Percentiles rank a stretch among this genome's conserved stretches.
Conservation (phyloP, 2,888 invertebrate genomes). For the Hydroisotoma schaefferi region DNA sequence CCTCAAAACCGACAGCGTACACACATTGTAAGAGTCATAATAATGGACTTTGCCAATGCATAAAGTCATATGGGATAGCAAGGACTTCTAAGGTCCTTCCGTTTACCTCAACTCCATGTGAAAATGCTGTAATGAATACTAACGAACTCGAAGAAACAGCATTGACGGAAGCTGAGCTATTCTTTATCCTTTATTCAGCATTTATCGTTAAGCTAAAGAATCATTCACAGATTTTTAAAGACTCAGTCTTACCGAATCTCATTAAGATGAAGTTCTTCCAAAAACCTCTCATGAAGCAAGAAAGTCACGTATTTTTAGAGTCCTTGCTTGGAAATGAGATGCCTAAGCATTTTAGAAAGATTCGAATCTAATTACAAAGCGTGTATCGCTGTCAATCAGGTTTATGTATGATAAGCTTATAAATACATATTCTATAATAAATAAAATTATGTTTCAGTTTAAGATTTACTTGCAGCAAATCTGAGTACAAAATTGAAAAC, state of each 20-base stretch:
- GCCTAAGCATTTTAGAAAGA: not conserved
- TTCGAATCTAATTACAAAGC: too few species aligned
- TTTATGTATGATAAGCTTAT: too few species aligned
- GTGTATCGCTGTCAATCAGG: too few species aligned
- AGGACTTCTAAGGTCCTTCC: too few species aligned
- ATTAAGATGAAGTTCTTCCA: not conserved
- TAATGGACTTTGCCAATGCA: not conserved
- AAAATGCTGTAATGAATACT: not conserved
- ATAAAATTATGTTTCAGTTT: too few species aligned
- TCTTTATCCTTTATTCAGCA: constrained; percentile 20
- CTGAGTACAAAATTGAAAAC: too few species aligned
- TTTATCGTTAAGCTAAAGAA: constrained; percentile 19
- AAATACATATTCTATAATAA: too few species aligned
- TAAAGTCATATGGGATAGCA: not conserved
- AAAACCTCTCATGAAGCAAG: not conserved
- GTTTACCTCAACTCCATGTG: too few species aligned
- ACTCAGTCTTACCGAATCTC: constrained; percentile 12
- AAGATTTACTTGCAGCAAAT: too few species aligned
- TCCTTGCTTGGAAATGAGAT: not conserved
- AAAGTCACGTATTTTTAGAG: not conserved
- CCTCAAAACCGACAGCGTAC: not conserved
- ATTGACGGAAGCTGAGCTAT: constrained; percentile 6
- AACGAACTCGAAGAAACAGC: not conserved
- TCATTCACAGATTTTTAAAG: constrained; percentile 18
- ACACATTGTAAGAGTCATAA: not conserved